Percentiles rank a stretch among this genome's conserved stretches.
phyloP scores from a whole-genome alignment of 2,113 vertebrate genomes.

The Petroica traversi region DNA sequence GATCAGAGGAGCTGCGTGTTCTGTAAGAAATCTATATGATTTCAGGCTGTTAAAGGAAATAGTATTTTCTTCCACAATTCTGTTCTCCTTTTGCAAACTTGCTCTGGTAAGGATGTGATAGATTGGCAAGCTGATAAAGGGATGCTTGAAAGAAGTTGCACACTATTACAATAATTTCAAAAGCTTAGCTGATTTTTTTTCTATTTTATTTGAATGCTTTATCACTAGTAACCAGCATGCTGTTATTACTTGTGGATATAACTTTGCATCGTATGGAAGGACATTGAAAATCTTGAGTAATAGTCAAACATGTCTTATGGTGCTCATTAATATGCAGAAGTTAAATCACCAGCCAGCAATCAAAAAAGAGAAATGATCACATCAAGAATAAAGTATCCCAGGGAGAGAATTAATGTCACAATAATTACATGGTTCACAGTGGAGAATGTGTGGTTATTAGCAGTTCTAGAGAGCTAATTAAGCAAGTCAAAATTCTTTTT shows the following conservation, averaged over 20 bases:
- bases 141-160: neutral
- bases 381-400: slow-evolving; percentile 67
- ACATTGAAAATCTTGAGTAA: neutral
- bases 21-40: neutral
- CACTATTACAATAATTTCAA: neutral
- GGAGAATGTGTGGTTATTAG: slow-evolving; percentile 70
- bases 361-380: slow-evolving; percentile 63
- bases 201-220: neutral
- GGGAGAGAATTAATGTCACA: slow-evolving; percentile 73
- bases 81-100: neutral
- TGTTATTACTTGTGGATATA: neutral
- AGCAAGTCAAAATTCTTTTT: slow-evolving; percentile 70
- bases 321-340: slow-evolving; percentile 32
- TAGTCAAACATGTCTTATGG: neutral
- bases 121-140: neutral
- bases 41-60: neutral
- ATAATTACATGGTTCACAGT: slow-evolving; percentile 75
- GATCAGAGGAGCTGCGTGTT: neutral
- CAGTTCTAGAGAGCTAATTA: slow-evolving; percentile 73
- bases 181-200: neutral
- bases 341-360: slow-evolving; percentile 55
- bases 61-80: neutral
- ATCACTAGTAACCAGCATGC: neutral
- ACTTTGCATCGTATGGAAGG: neutral
- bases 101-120: neutral